Conservation (phyloP, 2,113 vertebrate genomes). For the Grallaria varia region DNA sequence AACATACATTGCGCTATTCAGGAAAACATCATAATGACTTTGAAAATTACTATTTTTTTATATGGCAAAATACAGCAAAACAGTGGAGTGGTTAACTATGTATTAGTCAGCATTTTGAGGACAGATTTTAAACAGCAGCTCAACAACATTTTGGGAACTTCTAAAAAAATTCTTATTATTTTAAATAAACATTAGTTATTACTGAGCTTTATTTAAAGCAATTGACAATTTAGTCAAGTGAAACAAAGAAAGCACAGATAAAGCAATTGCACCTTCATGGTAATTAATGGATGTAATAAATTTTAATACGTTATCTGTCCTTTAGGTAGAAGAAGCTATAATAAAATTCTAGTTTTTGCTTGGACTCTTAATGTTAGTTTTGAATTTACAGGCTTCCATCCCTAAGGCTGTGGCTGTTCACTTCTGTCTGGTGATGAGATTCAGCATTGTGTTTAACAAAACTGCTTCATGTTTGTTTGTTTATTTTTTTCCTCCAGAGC, state of each 20-base stretch:
- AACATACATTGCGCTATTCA: background rate
- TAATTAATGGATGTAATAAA: background rate
- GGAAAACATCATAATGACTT: background rate
- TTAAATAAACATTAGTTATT: background rate
- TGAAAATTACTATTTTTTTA: background rate
- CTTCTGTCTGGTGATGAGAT: background rate
- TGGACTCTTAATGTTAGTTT: background rate
- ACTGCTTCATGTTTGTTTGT: conserved; percentile 40
- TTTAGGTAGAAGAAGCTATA: background rate
- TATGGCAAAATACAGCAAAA: background rate
- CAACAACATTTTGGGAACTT: background rate
- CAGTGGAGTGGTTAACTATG: background rate
- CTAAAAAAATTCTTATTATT: background rate
- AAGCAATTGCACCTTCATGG: background rate
- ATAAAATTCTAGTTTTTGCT: background rate
- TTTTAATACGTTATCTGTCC: background rate
- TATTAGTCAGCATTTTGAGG: background rate
- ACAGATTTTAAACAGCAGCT: background rate
- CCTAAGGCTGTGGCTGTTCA: conserved; percentile 3
- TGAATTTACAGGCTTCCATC: background rate
- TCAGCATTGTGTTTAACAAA: conserved; percentile 25
- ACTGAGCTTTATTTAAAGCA: background rate
- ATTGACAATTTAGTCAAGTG: background rate
- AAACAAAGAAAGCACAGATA: background rate
- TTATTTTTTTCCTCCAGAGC: conserved; percentile 43